phyloP scores from a whole-genome alignment of 1,140 invertebrate genomes.

The Spodoptera frugiperda region DNA sequence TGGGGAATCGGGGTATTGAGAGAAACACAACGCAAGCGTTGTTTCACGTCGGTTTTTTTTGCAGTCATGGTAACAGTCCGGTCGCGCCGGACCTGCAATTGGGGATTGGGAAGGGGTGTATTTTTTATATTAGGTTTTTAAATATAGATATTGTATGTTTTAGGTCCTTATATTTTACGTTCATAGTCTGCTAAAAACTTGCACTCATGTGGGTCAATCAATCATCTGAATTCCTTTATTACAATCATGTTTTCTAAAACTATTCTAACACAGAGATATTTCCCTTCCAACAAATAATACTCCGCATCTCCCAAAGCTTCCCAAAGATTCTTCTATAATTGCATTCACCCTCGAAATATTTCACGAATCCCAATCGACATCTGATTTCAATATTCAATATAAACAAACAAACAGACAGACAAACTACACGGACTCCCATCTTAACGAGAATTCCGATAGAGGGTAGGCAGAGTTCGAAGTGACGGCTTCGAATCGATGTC shows the following conservation, averaged over 20 bases:
- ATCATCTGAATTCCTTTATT: too few relatives aligned
- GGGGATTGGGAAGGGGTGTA: too few relatives aligned
- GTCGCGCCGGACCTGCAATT: too few relatives aligned
- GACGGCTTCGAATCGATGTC: slow-evolving; percentile 57
- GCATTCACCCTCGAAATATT: slow-evolving; percentile 4
- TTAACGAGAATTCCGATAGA: slow-evolving; percentile 46
- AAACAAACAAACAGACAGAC: slow-evolving; percentile 30
- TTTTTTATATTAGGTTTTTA: too few relatives aligned
- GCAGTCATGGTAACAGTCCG: too few relatives aligned
- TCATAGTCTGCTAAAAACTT: too few relatives aligned
- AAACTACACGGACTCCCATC: slow-evolving; percentile 32
- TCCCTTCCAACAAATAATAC: background rate
- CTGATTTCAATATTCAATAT: slow-evolving; percentile 29
- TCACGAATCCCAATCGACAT: slow-evolving; percentile 6
- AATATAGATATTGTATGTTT: too few relatives aligned
- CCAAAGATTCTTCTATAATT: background rate
- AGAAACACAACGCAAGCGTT: background rate
- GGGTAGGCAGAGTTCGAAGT: slow-evolving; percentile 28
- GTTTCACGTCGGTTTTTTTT: too few relatives aligned
- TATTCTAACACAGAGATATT: background rate
- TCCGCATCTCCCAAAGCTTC: too few relatives aligned
- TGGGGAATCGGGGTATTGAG: too few relatives aligned
- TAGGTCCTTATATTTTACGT: too few relatives aligned
- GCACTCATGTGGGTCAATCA: too few relatives aligned
- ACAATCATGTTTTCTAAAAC: background rate